These are phyloP conservation scores for Microcebus murinus DNA, from an alignment of 2,113 vertebrate species.

Conservation along the genomic window DNA sequence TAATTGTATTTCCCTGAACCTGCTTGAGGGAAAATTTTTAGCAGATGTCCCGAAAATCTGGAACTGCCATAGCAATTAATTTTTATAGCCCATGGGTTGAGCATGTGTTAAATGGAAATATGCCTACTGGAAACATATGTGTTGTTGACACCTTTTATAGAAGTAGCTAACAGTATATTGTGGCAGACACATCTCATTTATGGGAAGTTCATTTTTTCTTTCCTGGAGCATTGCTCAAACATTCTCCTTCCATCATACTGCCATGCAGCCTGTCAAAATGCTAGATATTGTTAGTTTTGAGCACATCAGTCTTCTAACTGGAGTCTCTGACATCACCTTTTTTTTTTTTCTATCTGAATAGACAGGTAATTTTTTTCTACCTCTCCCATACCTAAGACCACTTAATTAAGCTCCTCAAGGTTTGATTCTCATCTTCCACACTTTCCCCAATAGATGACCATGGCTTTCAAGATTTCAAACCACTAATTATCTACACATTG, in stretches of 20 bases:
- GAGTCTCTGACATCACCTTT: background rate
- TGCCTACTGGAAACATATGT: background rate
- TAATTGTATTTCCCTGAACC: conserved; percentile 64
- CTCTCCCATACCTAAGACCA: background rate
- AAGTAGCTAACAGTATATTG: conserved; percentile 13
- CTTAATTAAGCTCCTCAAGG: background rate
- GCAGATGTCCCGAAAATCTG: conserved; percentile 70
- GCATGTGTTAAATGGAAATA: conserved; percentile 53
- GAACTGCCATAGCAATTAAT: conserved; percentile 33
- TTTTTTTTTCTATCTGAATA: background rate
- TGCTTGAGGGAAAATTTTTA: conserved; percentile 47
- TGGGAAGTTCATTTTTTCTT: background rate
- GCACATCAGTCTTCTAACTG: background rate
- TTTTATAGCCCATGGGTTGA: conserved; percentile 51
- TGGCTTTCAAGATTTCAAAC: background rate
- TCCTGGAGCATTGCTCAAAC: background rate
- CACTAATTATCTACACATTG: background rate
- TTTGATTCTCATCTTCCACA: background rate
- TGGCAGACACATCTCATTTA: background rate
- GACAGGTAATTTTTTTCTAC: background rate
- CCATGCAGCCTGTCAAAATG: background rate
- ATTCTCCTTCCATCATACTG: background rate
- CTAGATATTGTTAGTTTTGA: background rate
- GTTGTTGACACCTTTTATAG: conserved; percentile 25
- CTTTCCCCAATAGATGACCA: background rate